Evolutionary conservation across 2,797 vertebrate species (phyloP), one percentile per base, ranked within the genome.

Genomic region (Delichon dasypus): DNA sequence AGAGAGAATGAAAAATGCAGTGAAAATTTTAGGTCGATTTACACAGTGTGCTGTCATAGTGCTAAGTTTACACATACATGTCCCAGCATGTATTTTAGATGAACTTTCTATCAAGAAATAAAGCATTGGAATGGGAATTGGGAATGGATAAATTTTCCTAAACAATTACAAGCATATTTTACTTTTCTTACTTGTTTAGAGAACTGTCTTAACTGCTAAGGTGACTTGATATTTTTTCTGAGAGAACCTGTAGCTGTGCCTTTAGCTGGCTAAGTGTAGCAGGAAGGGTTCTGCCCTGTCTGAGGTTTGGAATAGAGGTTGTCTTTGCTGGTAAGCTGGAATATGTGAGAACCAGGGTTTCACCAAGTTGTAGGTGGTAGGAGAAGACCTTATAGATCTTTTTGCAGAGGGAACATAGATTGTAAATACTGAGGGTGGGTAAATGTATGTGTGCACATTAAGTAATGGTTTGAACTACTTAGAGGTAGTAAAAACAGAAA

Each of bases 21-120:
- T 53, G 60, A 53, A 73, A 64, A 61, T 71, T 53, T 75, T 70
- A 45, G 44, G 67, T 90, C 47, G 9, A 2, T 76, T 85, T 42
- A 27, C 22, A 8, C 13, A 29, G 3, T 38, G 13, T 83, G n/a
- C 40, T 54, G 32, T 50, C 16, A 14, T 64, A 1, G 0, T 36
- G 23, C 66, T 51, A 22, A 45, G 8, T 72, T 77, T 47, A 42
- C n/a, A 11, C 1, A 1, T 19, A 8, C 4, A 0, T 53, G 6
- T 72, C n/a, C 42, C 32, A 57, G 19, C 18, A 4, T 26, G 5
- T 82, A 32, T 87, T 66, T 92, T 77, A 57, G 60, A 64, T 64
- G 0, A 77, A 17, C 27, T 72, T 80, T 58, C 11, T 74, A 9
- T 45, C 13, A 55, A 42, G 44, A 78, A 81, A 80, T 36, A 50